Percentiles rank a stretch among this genome's conserved stretches.
These are phyloP conservation scores for Helogale parvula DNA, from an alignment of 2,113 vertebrate genomes.

Conservation along the genomic window DNA sequence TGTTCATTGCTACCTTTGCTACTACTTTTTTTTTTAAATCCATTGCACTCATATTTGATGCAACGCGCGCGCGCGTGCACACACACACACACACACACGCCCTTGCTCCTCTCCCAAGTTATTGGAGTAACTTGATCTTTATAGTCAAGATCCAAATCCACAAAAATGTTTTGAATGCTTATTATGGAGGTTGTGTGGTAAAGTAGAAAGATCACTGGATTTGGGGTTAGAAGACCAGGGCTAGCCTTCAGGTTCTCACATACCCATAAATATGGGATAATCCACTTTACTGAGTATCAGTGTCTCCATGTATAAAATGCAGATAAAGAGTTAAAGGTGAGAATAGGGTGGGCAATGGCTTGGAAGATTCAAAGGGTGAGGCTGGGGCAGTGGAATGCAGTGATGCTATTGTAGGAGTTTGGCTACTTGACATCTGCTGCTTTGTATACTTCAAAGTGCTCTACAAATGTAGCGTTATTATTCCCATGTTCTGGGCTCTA, in stretches of 20 bases:
- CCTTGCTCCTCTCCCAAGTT: neutral
- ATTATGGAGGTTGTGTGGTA: neutral
- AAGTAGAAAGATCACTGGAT: neutral
- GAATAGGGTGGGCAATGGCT: neutral
- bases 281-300: neutral
- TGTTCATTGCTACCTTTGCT: constrained; percentile 1
- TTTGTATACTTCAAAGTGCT: neutral
- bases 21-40: neutral
- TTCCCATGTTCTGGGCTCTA: neutral
- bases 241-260: neutral
- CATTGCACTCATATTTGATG: neutral
- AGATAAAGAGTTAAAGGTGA: neutral
- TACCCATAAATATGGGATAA: neutral
- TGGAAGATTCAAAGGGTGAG: neutral
- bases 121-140: neutral
- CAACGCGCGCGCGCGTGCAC: neutral
- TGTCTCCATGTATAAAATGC: neutral
- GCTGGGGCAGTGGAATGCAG: neutral
- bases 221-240: neutral
- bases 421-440: neutral
- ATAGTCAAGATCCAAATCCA: neutral
- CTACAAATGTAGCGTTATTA: neutral
- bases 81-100: neutral
- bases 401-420: neutral
- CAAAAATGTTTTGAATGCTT: neutral